These are phyloP conservation scores for Pan paniscus DNA, from an alignment of 2,113 vertebrate species.

Conservation along the genomic window DNA sequence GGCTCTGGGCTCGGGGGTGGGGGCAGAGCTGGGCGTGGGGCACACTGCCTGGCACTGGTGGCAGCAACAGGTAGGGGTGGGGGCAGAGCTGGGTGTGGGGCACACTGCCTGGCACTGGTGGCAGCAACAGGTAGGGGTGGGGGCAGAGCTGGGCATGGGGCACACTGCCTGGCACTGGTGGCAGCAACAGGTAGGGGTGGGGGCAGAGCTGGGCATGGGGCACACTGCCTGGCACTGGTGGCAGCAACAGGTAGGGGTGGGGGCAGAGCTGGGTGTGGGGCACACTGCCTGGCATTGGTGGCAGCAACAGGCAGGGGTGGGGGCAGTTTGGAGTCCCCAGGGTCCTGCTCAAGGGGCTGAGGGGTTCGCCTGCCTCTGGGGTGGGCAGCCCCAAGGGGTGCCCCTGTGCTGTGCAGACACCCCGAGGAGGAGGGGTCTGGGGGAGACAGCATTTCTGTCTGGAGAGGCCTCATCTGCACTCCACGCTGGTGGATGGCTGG, in stretches of 20 bases:
- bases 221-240: background rate
- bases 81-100: fast-evolving
- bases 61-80: no score
- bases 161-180: background rate
- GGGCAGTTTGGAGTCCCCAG: background rate
- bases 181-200: no score
- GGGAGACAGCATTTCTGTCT: background rate
- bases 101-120: background rate
- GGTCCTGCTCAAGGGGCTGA: background rate
- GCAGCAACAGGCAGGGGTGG: fast-evolving
- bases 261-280: fast-evolving
- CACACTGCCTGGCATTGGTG: background rate
- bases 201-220: fast-evolving
- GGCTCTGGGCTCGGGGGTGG: background rate
- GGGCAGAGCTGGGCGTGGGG: background rate
- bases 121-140: no score
- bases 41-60: background rate
- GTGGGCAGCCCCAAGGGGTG: background rate
- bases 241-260: fast-evolving
- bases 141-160: background rate
- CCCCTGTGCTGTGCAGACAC: background rate
- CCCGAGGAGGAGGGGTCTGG: background rate
- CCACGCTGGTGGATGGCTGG: fast-evolving
- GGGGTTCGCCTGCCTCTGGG: background rate
- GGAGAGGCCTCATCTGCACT: fast-evolving